Evolutionary conservation across 2,797 vertebrate genomes (phyloP).

Genomic region (Rhadinocentrus ornatus): DNA sequence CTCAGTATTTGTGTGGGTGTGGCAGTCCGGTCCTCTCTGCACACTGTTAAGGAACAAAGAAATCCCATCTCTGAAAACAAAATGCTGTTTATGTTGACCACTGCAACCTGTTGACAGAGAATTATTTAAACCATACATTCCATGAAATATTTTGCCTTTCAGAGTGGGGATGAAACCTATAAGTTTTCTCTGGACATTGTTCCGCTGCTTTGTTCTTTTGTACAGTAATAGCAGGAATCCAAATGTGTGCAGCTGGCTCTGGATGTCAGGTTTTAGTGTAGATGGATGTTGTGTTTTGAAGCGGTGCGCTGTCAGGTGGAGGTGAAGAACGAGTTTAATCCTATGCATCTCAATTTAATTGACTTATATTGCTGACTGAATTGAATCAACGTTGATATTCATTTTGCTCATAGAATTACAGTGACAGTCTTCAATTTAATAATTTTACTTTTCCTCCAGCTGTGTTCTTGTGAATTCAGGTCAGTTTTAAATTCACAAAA

Average conservation of each 20-base stretch:
- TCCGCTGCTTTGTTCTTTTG: background rate
- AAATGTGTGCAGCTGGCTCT: conserved; percentile 31
- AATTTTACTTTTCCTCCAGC: conserved; percentile 7
- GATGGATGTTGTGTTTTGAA: conserved; percentile 21
- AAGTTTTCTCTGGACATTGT: background rate
- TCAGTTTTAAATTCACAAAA: conserved; percentile 6
- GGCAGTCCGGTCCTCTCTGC: conserved; percentile 27
- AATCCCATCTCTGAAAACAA: conserved; percentile 47
- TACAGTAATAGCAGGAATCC: conserved; percentile 32
- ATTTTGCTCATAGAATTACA: conserved; percentile 57
- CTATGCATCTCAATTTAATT: conserved; percentile 44
- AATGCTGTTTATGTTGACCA: conserved; percentile 40
- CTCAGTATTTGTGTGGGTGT: conserved; percentile 53
- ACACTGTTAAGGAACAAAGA: conserved; percentile 57
- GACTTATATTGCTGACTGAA: conserved; percentile 62
- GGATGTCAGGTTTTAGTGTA: conserved; percentile 9
- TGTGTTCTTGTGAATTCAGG: conserved; percentile 1
- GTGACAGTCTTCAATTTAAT: conserved; percentile 22
- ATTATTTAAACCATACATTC: conserved; percentile 37
- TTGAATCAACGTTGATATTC: conserved; percentile 61
- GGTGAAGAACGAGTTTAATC: conserved; percentile 70
- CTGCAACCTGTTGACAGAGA: conserved; percentile 38
- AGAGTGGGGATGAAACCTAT: conserved; percentile 9
- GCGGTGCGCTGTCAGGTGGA: conserved; percentile 18
- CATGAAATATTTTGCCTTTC: background rate